A percentile compares a stretch with the other conserved stretches of the same genome.
These are phyloP conservation scores for Acrocephalus arundinaceus DNA, from an alignment of 2,113 vertebrate genomes.

Conservation along the genomic window DNA sequence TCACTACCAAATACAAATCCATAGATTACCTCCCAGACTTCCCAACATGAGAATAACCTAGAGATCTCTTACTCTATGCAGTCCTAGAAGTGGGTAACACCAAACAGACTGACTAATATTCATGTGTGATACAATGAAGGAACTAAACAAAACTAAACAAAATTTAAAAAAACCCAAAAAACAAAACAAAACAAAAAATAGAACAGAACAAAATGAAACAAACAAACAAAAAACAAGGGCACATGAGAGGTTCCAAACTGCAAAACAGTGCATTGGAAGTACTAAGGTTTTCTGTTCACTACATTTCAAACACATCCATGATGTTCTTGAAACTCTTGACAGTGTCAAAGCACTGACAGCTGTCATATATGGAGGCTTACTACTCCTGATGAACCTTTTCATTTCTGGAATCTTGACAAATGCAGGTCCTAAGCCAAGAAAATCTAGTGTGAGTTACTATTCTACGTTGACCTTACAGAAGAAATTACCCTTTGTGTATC, in stretches of 20 bases:
- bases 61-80: not conserved
- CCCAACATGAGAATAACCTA: not conserved
- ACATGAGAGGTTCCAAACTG: not conserved
- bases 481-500: accelerated
- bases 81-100: not conserved
- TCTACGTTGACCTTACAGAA: not conserved
- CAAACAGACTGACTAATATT: not conserved
- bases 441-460: not conserved
- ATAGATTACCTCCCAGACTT: not conserved
- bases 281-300: not conserved
- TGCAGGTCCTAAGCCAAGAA: not conserved
- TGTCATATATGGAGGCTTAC: not conserved
- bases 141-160: not conserved
- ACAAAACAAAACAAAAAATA: not conserved
- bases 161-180: not conserved
- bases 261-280: not conserved
- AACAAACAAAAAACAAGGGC: not conserved
- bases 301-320: not conserved
- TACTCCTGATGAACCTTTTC: not conserved
- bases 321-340: not conserved
- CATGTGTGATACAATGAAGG: not conserved
- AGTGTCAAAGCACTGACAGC: not conserved
- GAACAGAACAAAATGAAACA: not conserved
- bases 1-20: not conserved
- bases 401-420: not conserved